Base-by-base conservation (phyloP, 2,113 vertebrate genomes). In the Plotosus lineatus region DNA sequence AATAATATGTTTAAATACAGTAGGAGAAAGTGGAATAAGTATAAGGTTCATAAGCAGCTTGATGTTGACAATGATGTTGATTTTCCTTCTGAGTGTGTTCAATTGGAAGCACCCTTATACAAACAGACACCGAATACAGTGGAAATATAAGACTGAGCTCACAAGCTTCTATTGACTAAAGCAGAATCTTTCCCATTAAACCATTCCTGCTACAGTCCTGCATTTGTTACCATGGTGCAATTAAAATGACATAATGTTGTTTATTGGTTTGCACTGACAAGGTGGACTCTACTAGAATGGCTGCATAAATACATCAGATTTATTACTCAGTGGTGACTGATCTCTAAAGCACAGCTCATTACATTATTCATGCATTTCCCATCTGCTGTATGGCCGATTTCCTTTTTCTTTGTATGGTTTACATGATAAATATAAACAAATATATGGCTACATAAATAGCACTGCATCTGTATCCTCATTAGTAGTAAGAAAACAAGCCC, bases 381-480 rank as follows among this genome's bases (percentile, higher is more conserved):
- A 68, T 80, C 78, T 80, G 78, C 78, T 72, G 28, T 36, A 28
- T 12, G 46, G 60, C 75, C 1, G 40, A 51, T 36, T 44, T n/a
- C n/a, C 21, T 65, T 63, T 61, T 31, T 72, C 55, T 50, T 56
- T 82, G n/a, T 72, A 23, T 28, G 72, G 50, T 78, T 82, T 73
- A 63, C 66, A 78, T 28, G 56, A 63, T 78, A 63, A 63, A 73
- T 63, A 44, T 55, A 72, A 78, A 73, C 75, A 73, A 78, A 73
- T 53, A n/a, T 4, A 61, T 3, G 36, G 2, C 46, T 42, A 46
- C 46, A 65, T 60, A 69, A 69, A 77, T 53, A 82, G 6, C 31
- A 11, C 9, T 42, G 33, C 31, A 17, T 77, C 55, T 65, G 33
- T 36, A 63, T 19, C 33, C 81, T 83, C 46, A 6, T 61, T 63